phyloP scores from a whole-genome alignment of 2,113 vertebrate genomes.

The Labeo catla region DNA sequence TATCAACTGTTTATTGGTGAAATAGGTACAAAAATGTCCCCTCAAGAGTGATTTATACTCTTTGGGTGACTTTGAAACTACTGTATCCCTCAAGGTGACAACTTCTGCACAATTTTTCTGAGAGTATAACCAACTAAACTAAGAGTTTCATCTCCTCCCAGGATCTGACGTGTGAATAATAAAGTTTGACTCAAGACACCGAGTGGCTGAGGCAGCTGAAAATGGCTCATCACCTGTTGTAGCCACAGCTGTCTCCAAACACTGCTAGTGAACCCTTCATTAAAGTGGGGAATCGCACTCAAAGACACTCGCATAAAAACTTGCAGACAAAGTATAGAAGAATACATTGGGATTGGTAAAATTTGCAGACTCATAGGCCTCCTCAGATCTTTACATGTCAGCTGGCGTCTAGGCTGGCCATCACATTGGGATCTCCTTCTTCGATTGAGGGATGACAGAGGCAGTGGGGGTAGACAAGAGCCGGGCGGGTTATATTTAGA shows the following conservation, averaged over 20 bases:
- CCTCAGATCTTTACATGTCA: conserved; percentile 55
- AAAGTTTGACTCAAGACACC: conserved; percentile 15
- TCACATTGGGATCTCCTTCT: conserved; percentile 79
- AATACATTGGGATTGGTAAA: neutral
- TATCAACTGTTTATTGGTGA: neutral
- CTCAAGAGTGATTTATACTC: neutral
- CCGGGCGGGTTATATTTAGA: conserved; percentile 88
- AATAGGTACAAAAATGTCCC: neutral
- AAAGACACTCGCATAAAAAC: neutral
- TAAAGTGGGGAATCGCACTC: neutral
- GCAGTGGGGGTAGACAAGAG: conserved; percentile 60
- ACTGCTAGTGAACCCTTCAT: conserved; percentile 44
- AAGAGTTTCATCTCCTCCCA: neutral
- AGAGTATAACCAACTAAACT: neutral
- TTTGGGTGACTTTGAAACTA: neutral
- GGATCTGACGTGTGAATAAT: conserved; percentile 17
- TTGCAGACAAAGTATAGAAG: conserved; percentile 38
- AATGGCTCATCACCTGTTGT: conserved; percentile 67
- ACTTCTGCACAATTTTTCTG: neutral
- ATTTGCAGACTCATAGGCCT: conserved; percentile 53
- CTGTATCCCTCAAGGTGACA: neutral
- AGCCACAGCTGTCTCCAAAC: conserved; percentile 62
- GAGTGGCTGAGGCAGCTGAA: conserved; percentile 2
- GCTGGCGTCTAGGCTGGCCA: conserved; percentile 80
- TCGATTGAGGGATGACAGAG: conserved; percentile 59